These are phyloP conservation scores for Paracentrotus lividus DNA, from an alignment of 53 echinoderm and acorn worm genomes.

Conservation along the genomic window DNA sequence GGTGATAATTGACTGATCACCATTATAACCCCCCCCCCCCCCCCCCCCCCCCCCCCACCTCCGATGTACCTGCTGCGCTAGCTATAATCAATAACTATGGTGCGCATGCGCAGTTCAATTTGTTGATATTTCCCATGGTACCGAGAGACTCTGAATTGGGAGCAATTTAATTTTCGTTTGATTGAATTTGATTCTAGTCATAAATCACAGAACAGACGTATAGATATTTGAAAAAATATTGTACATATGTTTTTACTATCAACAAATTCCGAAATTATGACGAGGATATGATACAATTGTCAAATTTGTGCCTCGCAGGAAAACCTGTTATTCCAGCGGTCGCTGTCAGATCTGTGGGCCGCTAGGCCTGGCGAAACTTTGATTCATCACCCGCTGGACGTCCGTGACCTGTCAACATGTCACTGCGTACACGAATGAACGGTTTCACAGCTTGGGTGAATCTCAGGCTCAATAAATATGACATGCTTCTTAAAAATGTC, in stretches of 20 bases:
- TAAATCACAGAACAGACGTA: background rate
- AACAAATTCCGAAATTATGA: background rate
- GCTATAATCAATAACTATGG: no score
- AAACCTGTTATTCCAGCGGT: background rate
- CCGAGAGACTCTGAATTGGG: background rate
- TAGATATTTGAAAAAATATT: no score
- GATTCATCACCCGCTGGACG: constrained; percentile 72
- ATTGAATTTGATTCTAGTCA: background rate
- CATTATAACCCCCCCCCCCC: no score
- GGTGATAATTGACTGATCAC: no score
- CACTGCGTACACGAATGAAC: constrained; percentile 88
- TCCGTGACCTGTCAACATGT: constrained; percentile 85
- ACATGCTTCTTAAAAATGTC: constrained; percentile 90
- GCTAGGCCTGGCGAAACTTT: background rate
- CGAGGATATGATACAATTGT: background rate
- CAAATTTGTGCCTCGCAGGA: background rate
- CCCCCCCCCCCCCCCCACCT: no score
- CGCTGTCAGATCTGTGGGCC: background rate
- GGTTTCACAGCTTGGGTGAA: constrained; percentile 94
- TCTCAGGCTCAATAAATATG: constrained; percentile 84
- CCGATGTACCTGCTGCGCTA: no score
- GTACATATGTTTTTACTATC: background rate
- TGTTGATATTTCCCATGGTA: constrained; percentile 76
- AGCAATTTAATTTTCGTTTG: background rate
- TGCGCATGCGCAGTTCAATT: constrained; percentile 82